A percentile compares a stretch with the other conserved stretches of the same genome.
Evolutionary conservation across 1,140 invertebrate genomes (phyloP).

Genomic region (Idris sp.): DNA sequence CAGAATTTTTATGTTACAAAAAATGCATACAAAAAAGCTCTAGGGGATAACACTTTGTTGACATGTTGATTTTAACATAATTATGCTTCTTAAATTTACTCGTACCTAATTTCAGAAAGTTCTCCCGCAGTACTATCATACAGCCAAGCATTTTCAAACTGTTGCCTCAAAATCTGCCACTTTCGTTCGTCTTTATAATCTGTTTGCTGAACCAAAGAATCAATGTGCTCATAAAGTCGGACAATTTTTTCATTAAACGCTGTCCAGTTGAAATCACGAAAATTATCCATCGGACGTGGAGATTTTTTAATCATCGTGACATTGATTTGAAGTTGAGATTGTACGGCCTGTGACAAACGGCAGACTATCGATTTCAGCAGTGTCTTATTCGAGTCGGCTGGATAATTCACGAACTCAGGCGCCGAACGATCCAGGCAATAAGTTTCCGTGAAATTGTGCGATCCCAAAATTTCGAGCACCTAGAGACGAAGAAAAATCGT

Average conservation of each 20-base stretch:
- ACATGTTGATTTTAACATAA: too few species aligned
- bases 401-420: slow-evolving; percentile 67
- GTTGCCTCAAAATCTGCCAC: slow-evolving; percentile 47
- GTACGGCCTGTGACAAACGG: slow-evolving; percentile 62
- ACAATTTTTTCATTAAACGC: slow-evolving; percentile 68
- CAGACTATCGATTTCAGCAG: slow-evolving; percentile 69
- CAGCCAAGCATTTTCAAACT: slow-evolving; percentile 65
- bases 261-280: slow-evolving; percentile 69
- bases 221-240: slow-evolving; percentile 70
- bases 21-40: too few species aligned
- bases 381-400: slow-evolving; percentile 65
- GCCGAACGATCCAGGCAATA: slow-evolving; percentile 64
- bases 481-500: slow-evolving; percentile 38
- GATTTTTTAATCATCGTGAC: too few species aligned
- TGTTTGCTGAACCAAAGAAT: slow-evolving; percentile 63
- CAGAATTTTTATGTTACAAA: too few species aligned
- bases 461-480: slow-evolving; percentile 70
- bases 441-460: slow-evolving; percentile 67
- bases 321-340: slow-evolving; percentile 66
- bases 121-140: slow-evolving; percentile 50
- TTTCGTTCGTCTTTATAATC: slow-evolving; percentile 46
- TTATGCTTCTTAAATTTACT: background rate
- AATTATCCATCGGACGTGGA: slow-evolving; percentile 9
- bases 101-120: slow-evolving; percentile 70
- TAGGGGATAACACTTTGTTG: too few species aligned